Conservation (phyloP, 2,113 vertebrate genomes). For the Corythoichthys intestinalis region DNA sequence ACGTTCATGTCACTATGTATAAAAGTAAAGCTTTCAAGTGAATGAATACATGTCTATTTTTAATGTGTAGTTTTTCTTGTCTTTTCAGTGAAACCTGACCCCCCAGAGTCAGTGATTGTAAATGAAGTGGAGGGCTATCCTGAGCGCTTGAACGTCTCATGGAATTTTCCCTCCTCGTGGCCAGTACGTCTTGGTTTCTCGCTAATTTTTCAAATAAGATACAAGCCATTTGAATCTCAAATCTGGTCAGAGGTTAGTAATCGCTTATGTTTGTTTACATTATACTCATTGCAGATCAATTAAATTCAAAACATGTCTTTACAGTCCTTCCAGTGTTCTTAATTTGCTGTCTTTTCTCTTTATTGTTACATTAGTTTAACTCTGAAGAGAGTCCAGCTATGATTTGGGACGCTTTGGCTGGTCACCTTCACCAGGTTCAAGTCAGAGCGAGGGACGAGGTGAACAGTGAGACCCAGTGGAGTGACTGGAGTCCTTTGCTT, state of each 20-base stretch:
- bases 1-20: too few relatives aligned
- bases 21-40: background rate
- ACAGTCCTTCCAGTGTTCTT: background rate
- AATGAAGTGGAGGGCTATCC: slow-evolving; percentile 42
- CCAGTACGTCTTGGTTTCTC: slow-evolving; percentile 44
- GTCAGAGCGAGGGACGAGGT: slow-evolving; percentile 66
- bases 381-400: slow-evolving; percentile 19
- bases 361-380: slow-evolving; percentile 46
- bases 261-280: background rate
- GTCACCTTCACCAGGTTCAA: slow-evolving; percentile 65
- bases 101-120: slow-evolving; percentile 53
- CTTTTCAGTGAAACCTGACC: slow-evolving; percentile 70
- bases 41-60: background rate
- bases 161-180: slow-evolving; percentile 68
- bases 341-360: background rate
- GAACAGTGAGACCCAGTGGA: slow-evolving; percentile 69
- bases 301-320: background rate
- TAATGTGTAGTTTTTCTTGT: background rate
- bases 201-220: slow-evolving; percentile 66
- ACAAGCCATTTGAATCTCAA: slow-evolving; percentile 62
- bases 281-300: background rate
- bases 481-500: slow-evolving; percentile 67
- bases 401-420: slow-evolving; percentile 65
- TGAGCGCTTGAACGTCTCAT: slow-evolving; percentile 56
- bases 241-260: slow-evolving; percentile 70